phyloP scores from a whole-genome alignment of 2,113 vertebrate species.

The Anhinga anhinga region DNA sequence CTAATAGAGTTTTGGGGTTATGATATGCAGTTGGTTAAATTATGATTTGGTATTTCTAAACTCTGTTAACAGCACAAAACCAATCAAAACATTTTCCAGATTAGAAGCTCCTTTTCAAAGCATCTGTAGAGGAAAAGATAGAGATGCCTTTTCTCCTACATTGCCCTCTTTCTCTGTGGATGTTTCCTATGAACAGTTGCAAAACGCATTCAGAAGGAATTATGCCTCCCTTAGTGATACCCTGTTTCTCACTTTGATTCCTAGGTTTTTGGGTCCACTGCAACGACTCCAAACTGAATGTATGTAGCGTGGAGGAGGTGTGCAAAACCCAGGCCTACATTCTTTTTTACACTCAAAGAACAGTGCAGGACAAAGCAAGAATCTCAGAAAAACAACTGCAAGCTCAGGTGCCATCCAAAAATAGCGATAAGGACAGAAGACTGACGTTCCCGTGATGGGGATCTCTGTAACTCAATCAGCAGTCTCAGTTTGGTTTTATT shows the following conservation, averaged over 20 bases:
- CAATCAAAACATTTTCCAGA: not conserved
- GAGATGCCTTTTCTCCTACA: not conserved
- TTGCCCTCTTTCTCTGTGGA: not conserved
- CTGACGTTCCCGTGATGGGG: slow-evolving; percentile 60
- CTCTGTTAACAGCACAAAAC: not conserved
- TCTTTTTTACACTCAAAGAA: slow-evolving; percentile 98
- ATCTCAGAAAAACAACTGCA: slow-evolving; percentile 77
- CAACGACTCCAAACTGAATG: slow-evolving; percentile 99
- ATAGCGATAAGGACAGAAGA: slow-evolving; percentile 62
- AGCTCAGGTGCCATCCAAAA: slow-evolving; percentile 78
- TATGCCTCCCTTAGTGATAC: not conserved
- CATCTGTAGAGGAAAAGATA: not conserved
- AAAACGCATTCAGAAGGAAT: not conserved
- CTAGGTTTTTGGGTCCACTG: slow-evolving; percentile 99
- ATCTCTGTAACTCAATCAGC: slow-evolving; percentile 12
- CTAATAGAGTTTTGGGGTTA: not conserved
- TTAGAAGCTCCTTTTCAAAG: not conserved
- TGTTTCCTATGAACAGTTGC: not conserved
- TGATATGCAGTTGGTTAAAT: not conserved
- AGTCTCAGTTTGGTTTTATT: not conserved
- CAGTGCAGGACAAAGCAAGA: slow-evolving; percentile 80
- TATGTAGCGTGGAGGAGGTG: slow-evolving; percentile 98
- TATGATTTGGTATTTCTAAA: not conserved
- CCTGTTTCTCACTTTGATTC: slow-evolving; percentile 40
- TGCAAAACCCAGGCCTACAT: slow-evolving; percentile 99